Evolutionary conservation across 1,140 invertebrate species (phyloP).

Genomic region (Ceratina japonica): DNA sequence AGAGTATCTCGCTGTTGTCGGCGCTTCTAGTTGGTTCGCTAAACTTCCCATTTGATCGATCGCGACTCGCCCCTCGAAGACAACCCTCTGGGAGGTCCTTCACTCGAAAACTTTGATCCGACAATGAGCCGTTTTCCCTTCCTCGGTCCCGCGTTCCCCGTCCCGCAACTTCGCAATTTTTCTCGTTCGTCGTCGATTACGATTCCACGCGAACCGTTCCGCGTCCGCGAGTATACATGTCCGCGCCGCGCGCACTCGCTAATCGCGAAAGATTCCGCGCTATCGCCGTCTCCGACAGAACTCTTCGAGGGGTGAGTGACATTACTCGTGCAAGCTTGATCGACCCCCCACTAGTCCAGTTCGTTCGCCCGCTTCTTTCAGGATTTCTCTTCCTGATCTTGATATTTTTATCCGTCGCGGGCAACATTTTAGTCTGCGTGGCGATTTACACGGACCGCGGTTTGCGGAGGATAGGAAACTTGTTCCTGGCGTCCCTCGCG

Average conservation of each 20-base stretch:
- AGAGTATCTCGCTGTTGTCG: conserved; percentile 85
- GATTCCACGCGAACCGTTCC: background rate
- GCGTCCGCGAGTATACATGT: background rate
- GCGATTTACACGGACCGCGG: conserved; percentile 97
- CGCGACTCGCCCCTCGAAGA: conserved; percentile 63
- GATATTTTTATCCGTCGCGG: conserved; percentile 95
- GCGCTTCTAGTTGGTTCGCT: conserved; percentile 87
- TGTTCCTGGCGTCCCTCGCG: conserved; percentile 96
- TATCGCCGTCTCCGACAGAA: background rate
- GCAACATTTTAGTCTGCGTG: conserved; percentile 96
- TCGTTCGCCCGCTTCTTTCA: conserved; percentile 68
- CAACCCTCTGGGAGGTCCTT: conserved; percentile 39
- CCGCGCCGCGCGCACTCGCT: background rate
- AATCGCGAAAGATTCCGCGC: conserved; percentile 7
- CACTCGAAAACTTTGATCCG: conserved; percentile 52
- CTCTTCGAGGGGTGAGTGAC: conserved; percentile 56
- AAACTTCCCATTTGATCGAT: conserved; percentile 68
- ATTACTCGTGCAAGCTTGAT: conserved; percentile 23
- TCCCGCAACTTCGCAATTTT: too few relatives aligned
- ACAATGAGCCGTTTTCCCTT: conserved; percentile 5
- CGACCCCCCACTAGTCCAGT: conserved; percentile 46
- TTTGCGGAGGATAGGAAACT: conserved; percentile 94
- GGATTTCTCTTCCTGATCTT: conserved; percentile 92
- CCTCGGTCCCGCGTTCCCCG: background rate
- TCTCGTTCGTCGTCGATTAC: too few relatives aligned